Base-by-base conservation (phyloP, 37 sponge, comb jelly and placozoan species). In the Diacarnus erythraeanus region DNA sequence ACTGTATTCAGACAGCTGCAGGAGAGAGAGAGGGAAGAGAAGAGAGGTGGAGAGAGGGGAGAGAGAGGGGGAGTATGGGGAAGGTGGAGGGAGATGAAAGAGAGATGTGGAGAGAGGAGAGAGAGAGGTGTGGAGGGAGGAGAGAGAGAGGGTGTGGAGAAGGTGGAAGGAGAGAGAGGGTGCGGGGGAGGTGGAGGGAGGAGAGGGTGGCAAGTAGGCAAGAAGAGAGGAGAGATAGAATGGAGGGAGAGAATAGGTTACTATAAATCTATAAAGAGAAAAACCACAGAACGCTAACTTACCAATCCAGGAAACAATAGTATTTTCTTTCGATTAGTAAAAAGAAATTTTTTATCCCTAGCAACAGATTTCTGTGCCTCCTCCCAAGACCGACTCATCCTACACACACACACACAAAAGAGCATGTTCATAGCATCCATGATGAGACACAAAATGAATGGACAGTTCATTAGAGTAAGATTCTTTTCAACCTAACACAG, bases 261-360 rank as follows among this genome's bases (percentile, higher is more conserved):
- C 10, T 54, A 54, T 54, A 54, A 54, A 54, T 54, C 10, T 23
- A 72, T 38, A 54, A 54, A 54, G 17, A 64, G 23, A 34, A 35
- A 57, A 17, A 23, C 59, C 23, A 59, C 35, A 2, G 27, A 38
- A 5, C 8, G 61, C 60, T 23, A 0, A 78, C 89, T 70, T 25
- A 93, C 90, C 80, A 94, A 72, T 40, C 94, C 94, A 6, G 94
- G 94, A 72, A 90, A 87, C 9, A 90, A 80, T 6, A 94, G 85
- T 39, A 94, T 86, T 30, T 64, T 87, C 74, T 87, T 87, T 12
- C 82, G 85, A 27, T 70, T 42, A 20, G 81, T 58, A 34, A 92
- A 88, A 33, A 92, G 81, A 18, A 51, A 47, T 15, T 71, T 72
- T 26, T 83, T 59, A 56, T 51, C 51, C 61, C 10, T 26, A n/a